Base-by-base conservation (phyloP, 2,888 invertebrate species). In the Drosophila tripunctata region DNA sequence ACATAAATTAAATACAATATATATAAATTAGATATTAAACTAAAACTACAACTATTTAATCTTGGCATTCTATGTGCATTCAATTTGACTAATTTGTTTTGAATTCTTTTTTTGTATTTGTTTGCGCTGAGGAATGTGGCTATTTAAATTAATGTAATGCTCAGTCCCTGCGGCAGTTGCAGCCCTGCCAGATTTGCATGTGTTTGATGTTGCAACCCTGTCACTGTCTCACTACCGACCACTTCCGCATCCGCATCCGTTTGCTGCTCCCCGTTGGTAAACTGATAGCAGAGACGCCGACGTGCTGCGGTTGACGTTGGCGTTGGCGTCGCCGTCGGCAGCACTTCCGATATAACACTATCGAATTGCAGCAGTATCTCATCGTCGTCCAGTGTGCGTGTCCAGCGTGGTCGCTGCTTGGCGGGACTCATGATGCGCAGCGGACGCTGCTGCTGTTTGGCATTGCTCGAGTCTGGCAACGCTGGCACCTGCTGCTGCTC, bases 341-440 rank as follows among this genome's bases (percentile, higher is more conserved):
- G 77, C 62, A 91, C 91, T 89, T 91, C 91, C 84, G 90, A 89
- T 74, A 91, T 89, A 67, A 83, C 90, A 64, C 87, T 85, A 82
- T 91, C 88, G 64, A 91, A 91, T 74, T 91, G 86, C 63, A 91
- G 80, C 67, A 91, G 78, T 56, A 91, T 86, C 72, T 91, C 91
- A 75, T 91, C 88, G 10, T 87, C 88, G 5, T 86, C 88, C 52
- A 90, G 66, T 33, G 67, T 61, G 21, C 90, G 84, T 51, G 84
- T 81, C 90, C 90, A 90, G 54, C 78, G 88, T 56, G 88, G 83
- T 50, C 81, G 86, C 60, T 85, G 77, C 60, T 90, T 88, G 7
- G 73, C 75, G 15, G 90, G 90, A 67, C 89, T 90, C 90, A 90
- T 90, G 44, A 90, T 90, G 47, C 78, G 81, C 19, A 86, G 68